These are phyloP conservation scores for Geodia barretti DNA, from an alignment of 37 sponge, comb jelly and placozoan genomes.

Conservation along the genomic window DNA sequence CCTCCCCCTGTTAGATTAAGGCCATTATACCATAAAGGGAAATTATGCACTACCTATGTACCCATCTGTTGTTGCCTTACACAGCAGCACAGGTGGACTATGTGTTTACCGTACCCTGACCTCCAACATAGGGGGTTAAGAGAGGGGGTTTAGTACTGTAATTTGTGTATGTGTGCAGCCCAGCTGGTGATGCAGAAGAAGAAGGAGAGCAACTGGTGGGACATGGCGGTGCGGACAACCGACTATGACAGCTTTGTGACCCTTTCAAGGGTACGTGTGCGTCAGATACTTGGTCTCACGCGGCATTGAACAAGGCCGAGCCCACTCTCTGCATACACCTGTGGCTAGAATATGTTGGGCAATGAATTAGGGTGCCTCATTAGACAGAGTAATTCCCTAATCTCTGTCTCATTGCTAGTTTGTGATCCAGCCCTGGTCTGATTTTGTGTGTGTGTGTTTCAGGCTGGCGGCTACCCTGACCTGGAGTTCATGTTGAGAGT, in stretches of 20 bases:
- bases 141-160: too few species aligned
- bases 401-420: background rate
- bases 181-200: constrained; percentile 35
- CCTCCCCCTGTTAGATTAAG: too few species aligned
- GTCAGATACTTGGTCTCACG: too few species aligned
- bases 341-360: background rate
- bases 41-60: too few species aligned
- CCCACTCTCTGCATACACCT: too few species aligned
- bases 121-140: too few species aligned
- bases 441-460: background rate
- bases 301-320: too few species aligned
- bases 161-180: constrained; percentile 14
- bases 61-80: too few species aligned
- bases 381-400: too few species aligned
- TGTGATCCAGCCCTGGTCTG: background rate
- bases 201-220: constrained; percentile 52
- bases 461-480: constrained; percentile 54
- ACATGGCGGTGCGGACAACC: constrained; percentile 39
- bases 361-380: background rate
- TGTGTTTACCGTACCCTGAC: too few species aligned
- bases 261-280: constrained; percentile 62
- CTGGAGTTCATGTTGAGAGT: constrained; percentile 80
- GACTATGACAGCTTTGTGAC: constrained; percentile 68
- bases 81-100: too few species aligned
- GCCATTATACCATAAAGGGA: too few species aligned